These are phyloP conservation scores for Chionodraco myersi DNA, from an alignment of 2,113 vertebrate species.

Conservation along the genomic window DNA sequence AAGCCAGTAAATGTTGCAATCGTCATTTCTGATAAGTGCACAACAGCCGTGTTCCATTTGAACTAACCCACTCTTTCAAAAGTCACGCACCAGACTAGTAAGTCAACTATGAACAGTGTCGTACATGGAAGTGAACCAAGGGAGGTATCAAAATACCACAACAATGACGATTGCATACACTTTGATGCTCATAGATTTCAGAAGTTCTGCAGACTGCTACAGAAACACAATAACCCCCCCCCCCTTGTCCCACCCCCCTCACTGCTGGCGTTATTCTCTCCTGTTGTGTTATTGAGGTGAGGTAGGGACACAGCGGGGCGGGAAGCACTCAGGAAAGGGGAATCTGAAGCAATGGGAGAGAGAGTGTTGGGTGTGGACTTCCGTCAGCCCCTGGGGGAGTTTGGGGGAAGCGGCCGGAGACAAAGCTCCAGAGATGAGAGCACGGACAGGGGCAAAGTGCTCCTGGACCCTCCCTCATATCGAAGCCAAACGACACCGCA, in stretches of 20 bases:
- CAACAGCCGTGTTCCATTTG: background rate
- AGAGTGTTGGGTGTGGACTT: slow-evolving; percentile 70
- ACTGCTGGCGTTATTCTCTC: slow-evolving; percentile 24
- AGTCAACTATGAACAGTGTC: background rate
- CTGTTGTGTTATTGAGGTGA: slow-evolving; percentile 27
- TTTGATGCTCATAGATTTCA: background rate
- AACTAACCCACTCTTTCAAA: background rate
- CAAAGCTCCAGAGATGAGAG: slow-evolving; percentile 76
- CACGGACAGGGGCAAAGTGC: slow-evolving; percentile 52
- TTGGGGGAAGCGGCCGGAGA: slow-evolving; percentile 63
- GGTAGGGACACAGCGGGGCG: slow-evolving; percentile 47
- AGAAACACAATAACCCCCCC: slow-evolving; percentile 25
- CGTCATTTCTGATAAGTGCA: background rate
- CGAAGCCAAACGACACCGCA: slow-evolving; percentile 33
- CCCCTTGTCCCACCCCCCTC: too few relatives aligned
- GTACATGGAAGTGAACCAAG: background rate
- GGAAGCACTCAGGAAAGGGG: slow-evolving; percentile 68
- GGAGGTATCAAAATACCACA: background rate
- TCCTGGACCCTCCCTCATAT: slow-evolving; percentile 52
- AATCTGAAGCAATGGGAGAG: slow-evolving; percentile 46
- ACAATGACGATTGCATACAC: background rate
- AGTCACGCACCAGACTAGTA: too few relatives aligned
- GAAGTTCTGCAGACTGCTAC: slow-evolving; percentile 1
- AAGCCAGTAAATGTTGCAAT: background rate
- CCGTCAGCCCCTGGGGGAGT: slow-evolving; percentile 63